phyloP scores from a whole-genome alignment of 1,140 invertebrate genomes.

The Sarcophaga bullata region DNA sequence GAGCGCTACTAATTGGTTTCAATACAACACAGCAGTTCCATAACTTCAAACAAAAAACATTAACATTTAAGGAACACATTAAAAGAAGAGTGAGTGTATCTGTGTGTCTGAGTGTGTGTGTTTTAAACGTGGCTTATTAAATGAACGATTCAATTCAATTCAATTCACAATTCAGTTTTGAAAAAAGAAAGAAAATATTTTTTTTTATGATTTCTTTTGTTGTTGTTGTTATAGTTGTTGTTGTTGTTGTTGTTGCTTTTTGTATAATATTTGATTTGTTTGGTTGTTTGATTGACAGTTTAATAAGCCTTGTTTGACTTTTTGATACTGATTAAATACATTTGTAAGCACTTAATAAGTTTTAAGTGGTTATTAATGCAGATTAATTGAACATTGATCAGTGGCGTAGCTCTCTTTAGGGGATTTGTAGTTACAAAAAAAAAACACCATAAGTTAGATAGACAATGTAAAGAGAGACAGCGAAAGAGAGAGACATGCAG shows the following conservation, averaged over 20 bases:
- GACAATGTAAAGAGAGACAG: too few relatives aligned
- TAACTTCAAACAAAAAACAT: not conserved
- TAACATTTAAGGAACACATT: not conserved
- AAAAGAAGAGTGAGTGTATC: too few relatives aligned
- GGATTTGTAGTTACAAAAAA: not conserved
- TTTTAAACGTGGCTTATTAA: constrained; percentile 23
- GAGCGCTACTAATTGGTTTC: constrained; percentile 40
- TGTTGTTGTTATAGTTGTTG: constrained; percentile 8
- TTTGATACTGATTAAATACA: constrained; percentile 35
- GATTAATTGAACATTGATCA: constrained; percentile 40
- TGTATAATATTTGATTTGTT: too few relatives aligned
- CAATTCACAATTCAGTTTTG: not conserved
- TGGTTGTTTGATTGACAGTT: constrained; percentile 31
- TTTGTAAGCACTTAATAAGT: constrained; percentile 41
- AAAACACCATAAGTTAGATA: too few relatives aligned
- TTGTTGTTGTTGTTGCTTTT: not conserved
- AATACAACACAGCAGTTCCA: constrained; percentile 19
- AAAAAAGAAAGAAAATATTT: not conserved
- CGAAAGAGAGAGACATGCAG: too few relatives aligned
- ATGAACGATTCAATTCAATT: constrained; percentile 24
- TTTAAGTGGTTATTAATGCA: constrained; percentile 40
- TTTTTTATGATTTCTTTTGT: not conserved
- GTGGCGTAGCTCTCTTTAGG: constrained; percentile 26
- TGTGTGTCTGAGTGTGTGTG: not conserved
- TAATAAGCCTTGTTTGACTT: constrained; percentile 41